Base-by-base conservation (phyloP, 2,888 invertebrate species). In the Heliconius sara region DNA sequence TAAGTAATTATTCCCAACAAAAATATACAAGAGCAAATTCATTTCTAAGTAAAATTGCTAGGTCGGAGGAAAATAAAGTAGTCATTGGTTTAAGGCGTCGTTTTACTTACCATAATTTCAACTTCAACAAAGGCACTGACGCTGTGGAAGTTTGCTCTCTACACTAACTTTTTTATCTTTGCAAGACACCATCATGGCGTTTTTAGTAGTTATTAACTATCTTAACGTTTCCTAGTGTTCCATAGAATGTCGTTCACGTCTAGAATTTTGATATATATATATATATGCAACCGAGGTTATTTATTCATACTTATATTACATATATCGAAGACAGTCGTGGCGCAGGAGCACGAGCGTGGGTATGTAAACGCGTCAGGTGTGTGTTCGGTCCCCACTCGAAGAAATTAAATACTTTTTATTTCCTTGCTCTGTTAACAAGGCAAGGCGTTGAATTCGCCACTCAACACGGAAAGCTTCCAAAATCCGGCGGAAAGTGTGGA, bases 51-150 rank as follows among this genome's bases (percentile, higher is more conserved):
- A 47, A 75, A 75, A 79, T 39, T 66, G 65, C n/a, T 34, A 73
- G 65, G 66, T 65, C 65, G 16, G 66, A 22, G 67, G 67, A 60
- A 78, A 66, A 52, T 72, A 68, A 78, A 80, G 78, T 66, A 75
- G 76, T 78, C 76, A 68, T 79, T 81, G 77, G 74, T 76, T 81
- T 74, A 72, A 79, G 78, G 30, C 39, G 68, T 47, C 79, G 79
- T 77, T 73, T 79, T 79, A 63, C 76, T 81, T 79, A 79, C 76
- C 79, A 81, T 81, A 81, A 79, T 81, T 77, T 79, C 79, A 81
- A 81, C 81, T 81, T 81, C 73, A 68, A 79, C 81, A 81, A 78
- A 81, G 76, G 79, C 10, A 39, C 39, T 39, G 39, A 39, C 39
- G 39, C 76, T 81, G 73, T 68, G 68, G 57, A 81, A 81, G 67